phyloP scores from a whole-genome alignment of 2,888 invertebrate species.

The Saturnia japonica region DNA sequence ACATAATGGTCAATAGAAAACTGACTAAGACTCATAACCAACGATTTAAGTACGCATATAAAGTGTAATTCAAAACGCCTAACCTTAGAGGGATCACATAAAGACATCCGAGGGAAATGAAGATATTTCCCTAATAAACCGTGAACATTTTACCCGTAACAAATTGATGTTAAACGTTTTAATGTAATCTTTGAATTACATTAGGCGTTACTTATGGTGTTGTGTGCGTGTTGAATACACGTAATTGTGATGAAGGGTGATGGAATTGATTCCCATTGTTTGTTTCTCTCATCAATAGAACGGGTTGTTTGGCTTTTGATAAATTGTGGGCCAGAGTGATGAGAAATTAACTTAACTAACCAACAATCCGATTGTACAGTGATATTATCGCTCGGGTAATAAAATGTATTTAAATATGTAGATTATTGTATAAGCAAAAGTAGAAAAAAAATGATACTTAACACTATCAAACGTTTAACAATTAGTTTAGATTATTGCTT shows the following conservation, averaged over 20 bases:
- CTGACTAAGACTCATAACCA: background rate
- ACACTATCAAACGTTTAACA: no score
- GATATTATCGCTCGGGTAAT: no score
- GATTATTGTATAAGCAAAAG: no score
- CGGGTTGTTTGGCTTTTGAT: background rate
- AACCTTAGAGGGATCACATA: conserved; percentile 19
- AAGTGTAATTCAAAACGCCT: conserved; percentile 16
- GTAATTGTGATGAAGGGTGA: conserved; percentile 10
- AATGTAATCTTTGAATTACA: conserved; percentile 7
- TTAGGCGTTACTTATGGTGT: conserved; percentile 4
- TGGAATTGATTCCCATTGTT: background rate
- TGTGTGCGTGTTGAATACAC: background rate
- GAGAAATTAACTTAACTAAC: no score
- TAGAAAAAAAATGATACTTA: no score
- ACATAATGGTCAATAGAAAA: background rate
- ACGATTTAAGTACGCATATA: conserved; percentile 3
- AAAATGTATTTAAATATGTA: no score
- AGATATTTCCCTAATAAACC: conserved; percentile 21
- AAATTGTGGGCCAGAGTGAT: background rate
- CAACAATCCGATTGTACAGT: no score
- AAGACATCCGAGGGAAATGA: conserved; percentile 21
- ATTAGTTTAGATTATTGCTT: no score
- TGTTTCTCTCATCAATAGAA: conserved; percentile 4
- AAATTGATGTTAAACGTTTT: conserved; percentile 11
- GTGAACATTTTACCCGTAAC: conserved; percentile 17